Evolutionary conservation across 2,888 invertebrate species (phyloP).

Genomic region (Pteria penguin): DNA sequence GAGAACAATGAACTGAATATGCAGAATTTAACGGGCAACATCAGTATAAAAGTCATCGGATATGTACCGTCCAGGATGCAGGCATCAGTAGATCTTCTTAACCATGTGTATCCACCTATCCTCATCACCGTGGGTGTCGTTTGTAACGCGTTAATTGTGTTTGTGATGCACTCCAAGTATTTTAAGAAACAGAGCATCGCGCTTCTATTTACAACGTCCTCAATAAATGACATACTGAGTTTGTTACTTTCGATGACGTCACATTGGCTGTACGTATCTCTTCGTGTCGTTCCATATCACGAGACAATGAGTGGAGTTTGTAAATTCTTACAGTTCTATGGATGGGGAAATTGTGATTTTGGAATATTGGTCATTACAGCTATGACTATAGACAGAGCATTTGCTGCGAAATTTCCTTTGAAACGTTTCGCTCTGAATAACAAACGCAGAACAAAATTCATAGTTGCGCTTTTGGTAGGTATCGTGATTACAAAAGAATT

Average conservation of each 20-base stretch:
- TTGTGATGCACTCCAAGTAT: conserved; percentile 65
- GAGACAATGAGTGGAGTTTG: conserved; percentile 58
- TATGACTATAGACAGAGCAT: conserved; percentile 67
- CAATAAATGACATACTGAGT: conserved; percentile 60
- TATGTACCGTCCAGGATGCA: too few relatives aligned
- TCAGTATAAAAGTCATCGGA: too few relatives aligned
- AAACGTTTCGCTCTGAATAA: conserved; percentile 52
- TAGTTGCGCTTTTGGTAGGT: conserved; percentile 46
- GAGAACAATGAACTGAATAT: too few relatives aligned
- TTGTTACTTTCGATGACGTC: conserved; percentile 58
- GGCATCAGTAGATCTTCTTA: background rate
- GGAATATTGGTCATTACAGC: conserved; percentile 63
- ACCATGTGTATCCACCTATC: conserved; percentile 55
- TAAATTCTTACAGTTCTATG: conserved; percentile 69
- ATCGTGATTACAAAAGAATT: conserved; percentile 59
- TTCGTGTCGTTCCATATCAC: conserved; percentile 51
- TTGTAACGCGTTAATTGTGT: conserved; percentile 59
- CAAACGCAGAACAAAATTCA: conserved; percentile 56
- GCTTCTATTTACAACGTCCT: conserved; percentile 61
- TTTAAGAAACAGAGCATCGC: conserved; percentile 65
- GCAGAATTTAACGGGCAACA: too few relatives aligned
- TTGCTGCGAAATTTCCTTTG: conserved; percentile 62
- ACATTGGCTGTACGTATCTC: conserved; percentile 68
- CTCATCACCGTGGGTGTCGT: conserved; percentile 59
- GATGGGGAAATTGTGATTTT: conserved; percentile 66